Conservation (phyloP, 30 jellyfish, hydroid and myxozoan genomes). For the Hydractinia symbiolongicarpus region DNA sequence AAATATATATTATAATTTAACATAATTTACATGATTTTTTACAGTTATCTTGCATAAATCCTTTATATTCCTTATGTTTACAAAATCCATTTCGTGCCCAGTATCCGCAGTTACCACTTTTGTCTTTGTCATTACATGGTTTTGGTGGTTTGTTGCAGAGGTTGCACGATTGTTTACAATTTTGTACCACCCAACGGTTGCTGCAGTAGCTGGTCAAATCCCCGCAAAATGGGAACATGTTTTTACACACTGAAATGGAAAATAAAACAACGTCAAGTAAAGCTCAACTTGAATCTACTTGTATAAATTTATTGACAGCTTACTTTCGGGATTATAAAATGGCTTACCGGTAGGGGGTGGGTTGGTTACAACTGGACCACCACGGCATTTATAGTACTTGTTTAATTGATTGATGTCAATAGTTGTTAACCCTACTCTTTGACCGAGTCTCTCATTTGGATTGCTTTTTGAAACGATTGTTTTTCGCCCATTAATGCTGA, state of each 20-base stretch:
- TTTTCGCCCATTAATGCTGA: constrained; percentile 66
- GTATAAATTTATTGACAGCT: too few species aligned
- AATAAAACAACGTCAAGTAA: too few species aligned
- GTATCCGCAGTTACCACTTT: not conserved
- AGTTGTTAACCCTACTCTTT: constrained; percentile 74
- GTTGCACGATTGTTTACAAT: constrained; percentile 2
- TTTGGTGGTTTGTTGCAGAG: not conserved
- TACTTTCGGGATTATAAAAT: too few species aligned
- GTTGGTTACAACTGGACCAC: constrained; percentile 32
- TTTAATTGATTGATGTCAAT: constrained; percentile 65
- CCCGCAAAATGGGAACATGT: not conserved
- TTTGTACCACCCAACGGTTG: not conserved
- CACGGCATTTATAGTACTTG: constrained; percentile 52
- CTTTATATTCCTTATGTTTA: not conserved
- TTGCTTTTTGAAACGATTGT: constrained; percentile 62
- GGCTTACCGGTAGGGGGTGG: not conserved
- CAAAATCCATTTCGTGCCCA: constrained; percentile 6
- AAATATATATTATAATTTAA: not conserved
- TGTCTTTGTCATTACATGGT: not conserved
- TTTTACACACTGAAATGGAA: not conserved
- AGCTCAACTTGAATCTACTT: too few species aligned
- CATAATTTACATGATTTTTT: constrained; percentile 7
- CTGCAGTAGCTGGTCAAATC: constrained; percentile 2
- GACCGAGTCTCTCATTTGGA: constrained; percentile 73
- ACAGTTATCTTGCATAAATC: not conserved